A percentile compares a stretch with the other conserved stretches of the same genome.
These are phyloP conservation scores for Notarius lentiginosus DNA, from an alignment of 2,113 vertebrate species.

Conservation along the genomic window DNA sequence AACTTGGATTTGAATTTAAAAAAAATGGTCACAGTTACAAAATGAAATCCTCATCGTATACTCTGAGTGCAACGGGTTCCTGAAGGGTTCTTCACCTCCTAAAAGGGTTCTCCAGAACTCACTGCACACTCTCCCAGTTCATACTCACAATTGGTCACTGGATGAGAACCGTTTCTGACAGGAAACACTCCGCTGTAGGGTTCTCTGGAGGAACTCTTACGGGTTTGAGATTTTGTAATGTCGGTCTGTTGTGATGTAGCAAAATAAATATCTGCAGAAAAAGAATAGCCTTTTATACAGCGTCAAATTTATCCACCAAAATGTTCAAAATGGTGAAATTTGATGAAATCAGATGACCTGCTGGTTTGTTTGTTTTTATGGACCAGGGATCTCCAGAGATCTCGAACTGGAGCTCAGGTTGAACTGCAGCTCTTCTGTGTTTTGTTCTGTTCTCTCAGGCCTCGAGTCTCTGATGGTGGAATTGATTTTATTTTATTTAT, in stretches of 20 bases:
- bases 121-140: too few relatives aligned
- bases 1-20: too few relatives aligned
- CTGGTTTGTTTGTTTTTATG: not conserved
- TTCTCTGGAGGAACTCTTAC: too few relatives aligned
- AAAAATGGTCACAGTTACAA: too few relatives aligned
- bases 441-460: not conserved
- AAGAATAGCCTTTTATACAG: not conserved
- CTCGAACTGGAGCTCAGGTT: not conserved
- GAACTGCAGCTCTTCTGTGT: not conserved
- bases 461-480: not conserved
- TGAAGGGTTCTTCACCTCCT: not conserved
- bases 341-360: not conserved
- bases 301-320: too few relatives aligned
- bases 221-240: too few relatives aligned
- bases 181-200: too few relatives aligned
- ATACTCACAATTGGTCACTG: too few relatives aligned
- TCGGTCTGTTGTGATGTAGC: not conserved
- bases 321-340: not conserved
- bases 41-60: too few relatives aligned
- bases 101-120: too few relatives aligned
- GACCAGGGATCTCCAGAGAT: not conserved
- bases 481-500: not conserved
- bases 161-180: too few relatives aligned
- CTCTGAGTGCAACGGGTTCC: not conserved
- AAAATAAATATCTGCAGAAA: not conserved